Evolutionary conservation across 2,797 vertebrate species (phyloP).

Genomic region (Mormyrops attenuatus): DNA sequence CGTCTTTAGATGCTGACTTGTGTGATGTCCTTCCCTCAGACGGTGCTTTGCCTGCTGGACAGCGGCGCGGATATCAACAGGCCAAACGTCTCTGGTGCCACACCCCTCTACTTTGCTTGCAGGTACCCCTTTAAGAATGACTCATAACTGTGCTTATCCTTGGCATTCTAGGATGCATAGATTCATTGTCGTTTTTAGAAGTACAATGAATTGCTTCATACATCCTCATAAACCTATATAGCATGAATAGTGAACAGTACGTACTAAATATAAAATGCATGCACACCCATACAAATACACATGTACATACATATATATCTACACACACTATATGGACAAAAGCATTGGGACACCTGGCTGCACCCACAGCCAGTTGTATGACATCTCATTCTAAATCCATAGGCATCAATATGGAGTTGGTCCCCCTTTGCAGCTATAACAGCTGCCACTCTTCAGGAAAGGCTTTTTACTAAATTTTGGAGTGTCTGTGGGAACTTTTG

Average conservation of each 20-base stretch:
- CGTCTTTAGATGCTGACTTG: not conserved
- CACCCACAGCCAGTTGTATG: not conserved
- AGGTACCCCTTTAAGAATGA: constrained; percentile 61
- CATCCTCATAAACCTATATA: not conserved
- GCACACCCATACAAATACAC: not conserved
- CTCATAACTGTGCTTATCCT: not conserved
- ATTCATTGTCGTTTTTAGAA: not conserved
- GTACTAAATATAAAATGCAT: not conserved
- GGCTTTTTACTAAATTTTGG: not conserved
- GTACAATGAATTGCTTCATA: not conserved
- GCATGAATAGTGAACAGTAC: not conserved
- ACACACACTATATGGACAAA: not conserved
- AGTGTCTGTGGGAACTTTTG: not conserved
- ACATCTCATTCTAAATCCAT: not conserved
- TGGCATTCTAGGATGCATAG: not conserved
- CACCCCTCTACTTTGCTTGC: constrained; percentile 96
- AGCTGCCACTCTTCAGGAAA: not conserved
- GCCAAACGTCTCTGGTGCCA: constrained; percentile 95
- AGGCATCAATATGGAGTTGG: not conserved
- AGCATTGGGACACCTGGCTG: not conserved
- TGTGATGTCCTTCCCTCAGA: constrained; percentile 50
- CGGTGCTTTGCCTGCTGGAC: constrained; percentile 92
- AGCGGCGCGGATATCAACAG: constrained; percentile 96
- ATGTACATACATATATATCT: not conserved
- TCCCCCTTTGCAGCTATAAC: not conserved